These are phyloP conservation scores for Neodontobutis hainanensis DNA, from an alignment of 2,113 vertebrate species.

Conservation along the genomic window DNA sequence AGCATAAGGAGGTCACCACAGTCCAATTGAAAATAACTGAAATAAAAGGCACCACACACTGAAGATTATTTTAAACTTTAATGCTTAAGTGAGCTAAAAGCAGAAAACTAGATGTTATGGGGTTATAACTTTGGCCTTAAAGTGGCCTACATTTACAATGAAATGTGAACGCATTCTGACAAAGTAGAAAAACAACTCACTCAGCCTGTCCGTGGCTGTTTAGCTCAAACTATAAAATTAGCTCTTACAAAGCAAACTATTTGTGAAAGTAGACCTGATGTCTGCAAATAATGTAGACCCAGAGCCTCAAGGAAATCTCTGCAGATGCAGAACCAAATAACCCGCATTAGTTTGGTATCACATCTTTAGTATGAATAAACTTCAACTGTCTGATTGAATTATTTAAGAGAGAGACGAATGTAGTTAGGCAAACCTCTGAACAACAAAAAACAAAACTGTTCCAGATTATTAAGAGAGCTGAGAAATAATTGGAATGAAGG, in stretches of 20 bases:
- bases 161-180: not conserved
- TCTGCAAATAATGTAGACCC: not conserved
- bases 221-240: constrained; percentile 1
- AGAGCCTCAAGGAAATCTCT: not conserved
- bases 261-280: not conserved
- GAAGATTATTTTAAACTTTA: no score
- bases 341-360: not conserved
- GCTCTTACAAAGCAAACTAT: not conserved
- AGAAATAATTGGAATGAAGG: no score
- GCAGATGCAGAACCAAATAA: not conserved
- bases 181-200: not conserved
- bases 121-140: not conserved
- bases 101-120: no score
- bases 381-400: not conserved
- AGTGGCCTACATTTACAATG: not conserved
- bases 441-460: no score
- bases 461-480: no score
- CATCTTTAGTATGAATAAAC: not conserved
- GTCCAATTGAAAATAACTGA: no score
- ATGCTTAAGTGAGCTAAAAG: no score
- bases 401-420: not conserved
- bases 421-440: no score
- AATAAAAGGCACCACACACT: no score
- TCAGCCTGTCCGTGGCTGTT: not conserved
- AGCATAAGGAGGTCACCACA: no score